Evolutionary conservation across 2,113 vertebrate species (phyloP).

Genomic region (Osmerus eperlanus): DNA sequence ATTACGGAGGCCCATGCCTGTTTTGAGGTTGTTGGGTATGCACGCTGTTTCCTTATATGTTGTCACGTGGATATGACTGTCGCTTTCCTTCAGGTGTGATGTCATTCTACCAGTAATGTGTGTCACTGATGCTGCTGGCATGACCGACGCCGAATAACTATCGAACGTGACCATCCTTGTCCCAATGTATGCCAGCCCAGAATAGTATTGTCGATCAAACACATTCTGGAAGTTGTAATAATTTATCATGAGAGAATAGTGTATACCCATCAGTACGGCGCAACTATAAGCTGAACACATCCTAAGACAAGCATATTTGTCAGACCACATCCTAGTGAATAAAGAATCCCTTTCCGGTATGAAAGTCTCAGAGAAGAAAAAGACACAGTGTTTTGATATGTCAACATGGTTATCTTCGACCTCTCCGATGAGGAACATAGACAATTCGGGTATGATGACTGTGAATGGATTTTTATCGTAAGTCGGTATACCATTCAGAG

Average conservation of each 20-base stretch:
- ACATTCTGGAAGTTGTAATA: not conserved
- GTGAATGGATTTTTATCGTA: not conserved
- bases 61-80: not conserved
- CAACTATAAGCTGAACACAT: constrained; percentile 2
- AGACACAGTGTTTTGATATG: not conserved
- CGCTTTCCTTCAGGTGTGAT: not conserved
- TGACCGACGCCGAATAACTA: not conserved
- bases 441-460: not conserved
- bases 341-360: not conserved
- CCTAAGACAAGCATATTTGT: not conserved
- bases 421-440: not conserved
- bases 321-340: constrained; percentile 1
- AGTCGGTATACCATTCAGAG: not conserved
- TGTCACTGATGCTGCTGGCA: not conserved
- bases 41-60: not conserved
- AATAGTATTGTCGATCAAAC: not conserved
- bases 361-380: not conserved
- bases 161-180: not conserved
- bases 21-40: not conserved
- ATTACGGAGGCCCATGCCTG: constrained; percentile 1
- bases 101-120: constrained; percentile 3
- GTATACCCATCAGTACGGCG: constrained; percentile 5
- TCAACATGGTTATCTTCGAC: not conserved
- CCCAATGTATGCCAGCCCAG: not conserved
- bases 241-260: constrained; percentile 8